Evolutionary conservation across 2,113 vertebrate genomes (phyloP), one percentile per base, ranked within the genome.

Genomic region (Gadus chalcogrammus): DNA sequence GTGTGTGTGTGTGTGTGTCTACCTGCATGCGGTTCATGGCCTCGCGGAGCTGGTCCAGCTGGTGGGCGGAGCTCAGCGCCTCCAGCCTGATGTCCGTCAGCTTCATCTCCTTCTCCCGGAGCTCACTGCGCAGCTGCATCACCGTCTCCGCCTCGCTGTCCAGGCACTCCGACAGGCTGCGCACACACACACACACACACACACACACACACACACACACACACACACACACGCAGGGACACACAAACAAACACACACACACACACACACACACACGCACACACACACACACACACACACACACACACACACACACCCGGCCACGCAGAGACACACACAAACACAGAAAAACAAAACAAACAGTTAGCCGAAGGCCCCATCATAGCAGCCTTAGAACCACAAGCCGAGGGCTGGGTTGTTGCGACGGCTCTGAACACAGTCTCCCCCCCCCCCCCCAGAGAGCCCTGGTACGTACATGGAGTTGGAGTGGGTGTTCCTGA

Each of bases 1-100:
- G 13, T 76, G 0, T 48, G 31, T 22, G 66, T 24, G 55, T 24
- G 65, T 28, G 56, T 1, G 5, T 28, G 27, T 5, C 92, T 78
- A 98, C 97, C 95, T 99, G 97, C 97, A 99, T 99, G 75, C 94
- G 93, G 92, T 99, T 99, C 97, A 99, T 99, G 56, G 96, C 94
- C 83, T 99, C 97, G 0, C 97, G 88, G 12, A 99, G 95, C 87
- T 98, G 97, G 89, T 99, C 97, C 2, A 99, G 93, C 89, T 99
- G 97, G 80, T 99, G 97, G 2, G 97, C 97, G 0, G 97, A 99
- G 90, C 97, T 99, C 1, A 99, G 94, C 0, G 97, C 97, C 71
- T 99, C 97, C n/a, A 99, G 91, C 8, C 97, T 94, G 68, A 99
- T 99, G 63, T 99, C 97, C 0, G 97, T 99, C 87, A 99, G 83